Evolutionary conservation across 2,797 vertebrate genomes (phyloP).

Genomic region (Tarsius wallacei): DNA sequence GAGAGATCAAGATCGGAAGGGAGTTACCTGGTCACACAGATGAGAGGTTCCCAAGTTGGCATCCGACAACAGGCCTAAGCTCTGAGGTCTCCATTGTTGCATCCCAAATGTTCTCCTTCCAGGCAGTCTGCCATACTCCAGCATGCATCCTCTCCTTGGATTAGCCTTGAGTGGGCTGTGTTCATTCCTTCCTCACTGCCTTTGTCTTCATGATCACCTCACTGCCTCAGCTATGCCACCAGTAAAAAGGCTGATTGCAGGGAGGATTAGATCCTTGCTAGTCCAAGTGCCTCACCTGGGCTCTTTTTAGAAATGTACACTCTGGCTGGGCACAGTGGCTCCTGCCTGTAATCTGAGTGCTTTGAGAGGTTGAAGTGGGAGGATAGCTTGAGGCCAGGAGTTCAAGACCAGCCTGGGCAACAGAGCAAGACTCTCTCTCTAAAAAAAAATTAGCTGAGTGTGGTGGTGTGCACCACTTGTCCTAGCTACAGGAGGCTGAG

Average conservation of each 20-base stretch:
- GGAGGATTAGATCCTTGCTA: not conserved
- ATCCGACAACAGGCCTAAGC: conserved; percentile 1
- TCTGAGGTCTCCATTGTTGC: not conserved
- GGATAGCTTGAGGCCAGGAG: no score
- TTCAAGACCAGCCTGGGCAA: no score
- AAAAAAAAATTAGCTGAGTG: no score
- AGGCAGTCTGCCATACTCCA: not conserved
- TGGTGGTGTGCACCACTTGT: no score
- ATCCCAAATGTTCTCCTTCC: not conserved
- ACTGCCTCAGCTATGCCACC: not conserved
- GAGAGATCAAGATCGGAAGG: not conserved
- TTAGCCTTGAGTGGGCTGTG: not conserved
- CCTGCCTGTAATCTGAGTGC: no score
- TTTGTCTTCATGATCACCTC: not conserved
- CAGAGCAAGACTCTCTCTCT: no score
- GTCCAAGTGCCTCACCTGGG: not conserved
- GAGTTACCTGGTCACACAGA: not conserved
- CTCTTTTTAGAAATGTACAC: not conserved
- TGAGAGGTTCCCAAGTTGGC: not conserved
- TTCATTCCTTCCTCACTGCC: not conserved
- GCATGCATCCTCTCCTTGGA: not conserved
- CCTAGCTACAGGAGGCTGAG: no score
- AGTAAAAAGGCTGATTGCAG: not conserved
- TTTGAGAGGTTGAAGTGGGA: no score
- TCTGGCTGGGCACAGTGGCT: no score